Base-by-base conservation (phyloP, 37 sponge, comb jelly and placozoan species). In the Hexactinellida sp. region DNA sequence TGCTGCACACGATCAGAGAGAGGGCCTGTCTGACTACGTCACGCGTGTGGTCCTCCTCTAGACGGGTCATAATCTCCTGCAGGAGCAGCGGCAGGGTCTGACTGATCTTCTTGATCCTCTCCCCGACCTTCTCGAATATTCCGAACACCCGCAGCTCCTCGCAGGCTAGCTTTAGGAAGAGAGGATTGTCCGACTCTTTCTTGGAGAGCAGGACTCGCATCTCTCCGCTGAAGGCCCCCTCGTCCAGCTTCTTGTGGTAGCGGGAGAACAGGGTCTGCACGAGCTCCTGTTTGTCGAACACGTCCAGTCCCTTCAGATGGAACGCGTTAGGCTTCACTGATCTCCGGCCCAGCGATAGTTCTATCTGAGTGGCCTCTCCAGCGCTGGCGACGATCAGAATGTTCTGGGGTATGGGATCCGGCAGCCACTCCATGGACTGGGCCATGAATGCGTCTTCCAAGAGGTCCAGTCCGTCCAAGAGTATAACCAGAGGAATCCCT, bases 161-260 rank as follows among this genome's bases (percentile, higher is more conserved):
- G 55, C 97, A 96, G 16, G 94, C 97, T 21, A 99, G 84, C 55
- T 90, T 91, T 16, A 99, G 91, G 83, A 90, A 99, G 28, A 95
- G 92, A 84, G 99, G 99, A 37, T 90, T 95, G 52, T 37, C 84
- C 0, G 99, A 92, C 23, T 95, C 99, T 82, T 90, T 94, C 92
- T 99, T 99, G 83, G 91, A 92, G 24, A 99, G 89, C 30, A 99
- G 90, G 13, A 99, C 85, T 39, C 94, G 92, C 97, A 96, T 90
- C 85, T 99, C 97, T 88, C 94, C 95, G 85, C 94, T 95, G 89
- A 99, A 99, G 19, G 94, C 90, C 23, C 92, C 91, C 85, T 99
- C 99, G 25, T 99, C 96, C 36, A 99, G 90, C 36, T 82, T 87
- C 85, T 99, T 99, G n/a, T 94, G 90, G 82, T 95, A 90, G 24